Conservation (phyloP, 2,797 vertebrate genomes). For the Onychomys torridus region DNA sequence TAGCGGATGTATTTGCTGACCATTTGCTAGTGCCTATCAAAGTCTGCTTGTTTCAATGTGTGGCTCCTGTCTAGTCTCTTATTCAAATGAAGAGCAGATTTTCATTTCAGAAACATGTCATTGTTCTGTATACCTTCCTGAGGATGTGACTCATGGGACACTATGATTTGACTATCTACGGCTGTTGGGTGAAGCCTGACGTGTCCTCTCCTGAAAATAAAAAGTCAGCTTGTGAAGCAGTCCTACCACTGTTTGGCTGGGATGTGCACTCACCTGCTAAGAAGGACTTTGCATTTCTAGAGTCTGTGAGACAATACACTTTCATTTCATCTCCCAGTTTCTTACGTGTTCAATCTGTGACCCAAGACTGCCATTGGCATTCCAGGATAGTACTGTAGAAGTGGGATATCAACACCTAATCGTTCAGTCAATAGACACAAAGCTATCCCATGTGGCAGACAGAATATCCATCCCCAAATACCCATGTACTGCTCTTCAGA, state of each 20-base stretch:
- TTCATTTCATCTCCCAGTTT: slow-evolving; percentile 73
- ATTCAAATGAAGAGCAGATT: slow-evolving; percentile 63
- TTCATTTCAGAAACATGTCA: slow-evolving; percentile 40
- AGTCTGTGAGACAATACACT: slow-evolving; percentile 67
- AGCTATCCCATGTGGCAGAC: neutral
- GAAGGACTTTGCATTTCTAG: slow-evolving; percentile 46
- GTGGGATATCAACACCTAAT: slow-evolving; percentile 31
- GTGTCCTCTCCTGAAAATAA: slow-evolving; percentile 74
- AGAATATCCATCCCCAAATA: neutral
- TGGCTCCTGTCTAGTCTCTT: slow-evolving; percentile 45
- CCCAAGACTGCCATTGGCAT: slow-evolving; percentile 7
- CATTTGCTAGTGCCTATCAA: slow-evolving; percentile 60
- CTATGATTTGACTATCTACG: slow-evolving; percentile 77
- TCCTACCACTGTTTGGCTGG: slow-evolving; percentile 57
- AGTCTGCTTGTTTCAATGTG: slow-evolving; percentile 72
- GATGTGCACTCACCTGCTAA: neutral
- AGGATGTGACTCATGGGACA: slow-evolving; percentile 76
- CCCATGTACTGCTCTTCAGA: neutral
- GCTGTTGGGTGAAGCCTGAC: slow-evolving; percentile 71
- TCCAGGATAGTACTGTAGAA: neutral
- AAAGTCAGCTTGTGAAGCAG: slow-evolving; percentile 62
- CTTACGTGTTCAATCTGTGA: slow-evolving; percentile 63
- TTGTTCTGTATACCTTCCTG: slow-evolving; percentile 65
- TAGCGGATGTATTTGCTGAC: slow-evolving; percentile 66
- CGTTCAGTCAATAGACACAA: neutral